Conservation (phyloP, 2,797 vertebrate genomes). For the Falco concolor region DNA sequence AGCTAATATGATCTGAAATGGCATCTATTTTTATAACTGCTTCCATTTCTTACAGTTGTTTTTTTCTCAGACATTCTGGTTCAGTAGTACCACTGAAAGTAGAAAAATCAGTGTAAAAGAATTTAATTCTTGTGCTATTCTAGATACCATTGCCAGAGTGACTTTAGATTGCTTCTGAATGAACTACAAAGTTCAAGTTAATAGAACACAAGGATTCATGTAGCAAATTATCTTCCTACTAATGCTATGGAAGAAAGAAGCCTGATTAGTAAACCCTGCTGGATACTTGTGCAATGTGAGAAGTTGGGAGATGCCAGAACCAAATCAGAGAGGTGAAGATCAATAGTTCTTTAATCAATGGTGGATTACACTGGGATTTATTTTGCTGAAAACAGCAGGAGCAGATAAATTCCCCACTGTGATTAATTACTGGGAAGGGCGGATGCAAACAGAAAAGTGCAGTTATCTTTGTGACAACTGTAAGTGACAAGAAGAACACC, state of each 20-base stretch:
- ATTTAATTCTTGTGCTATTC: constrained; percentile 16
- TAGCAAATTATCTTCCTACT: constrained; percentile 44
- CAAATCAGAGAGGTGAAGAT: constrained; percentile 57
- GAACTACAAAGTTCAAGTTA: constrained; percentile 34
- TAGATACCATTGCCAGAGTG: neutral
- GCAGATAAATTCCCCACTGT: constrained; percentile 34
- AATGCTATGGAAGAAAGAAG: constrained; percentile 40
- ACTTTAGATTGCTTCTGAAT: constrained; percentile 29
- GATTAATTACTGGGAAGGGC: constrained; percentile 36
- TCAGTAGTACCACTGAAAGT: neutral
- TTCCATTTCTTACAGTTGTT: neutral
- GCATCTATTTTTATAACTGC: neutral
- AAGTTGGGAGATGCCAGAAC: constrained; percentile 5
- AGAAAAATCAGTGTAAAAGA: neutral
- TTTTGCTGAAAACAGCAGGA: constrained; percentile 32
- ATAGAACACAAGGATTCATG: constrained; percentile 33
- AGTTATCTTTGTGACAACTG: constrained; percentile 42
- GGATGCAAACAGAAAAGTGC: neutral
- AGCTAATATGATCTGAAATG: neutral
- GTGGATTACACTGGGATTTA: constrained; percentile 46
- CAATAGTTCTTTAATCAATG: constrained; percentile 67
- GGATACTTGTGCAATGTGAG: neutral
- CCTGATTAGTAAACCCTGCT: constrained; percentile 50
- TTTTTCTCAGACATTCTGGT: neutral
- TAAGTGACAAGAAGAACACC: constrained; percentile 14